Evolutionary conservation across 1,140 invertebrate species (phyloP).

Genomic region (Drosophila kurseongensis): DNA sequence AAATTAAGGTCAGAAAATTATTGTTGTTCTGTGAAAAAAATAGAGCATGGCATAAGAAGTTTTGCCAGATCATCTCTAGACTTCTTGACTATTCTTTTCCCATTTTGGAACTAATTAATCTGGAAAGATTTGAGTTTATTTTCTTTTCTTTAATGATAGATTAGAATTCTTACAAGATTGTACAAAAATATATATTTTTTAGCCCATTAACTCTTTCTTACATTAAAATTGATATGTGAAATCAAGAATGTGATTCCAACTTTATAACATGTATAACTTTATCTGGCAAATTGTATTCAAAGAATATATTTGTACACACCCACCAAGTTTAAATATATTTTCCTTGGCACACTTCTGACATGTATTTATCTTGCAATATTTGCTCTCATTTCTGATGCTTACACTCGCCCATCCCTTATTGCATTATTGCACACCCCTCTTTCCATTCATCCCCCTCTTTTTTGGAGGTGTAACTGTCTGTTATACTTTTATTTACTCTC

Average conservation of each 20-base stretch:
- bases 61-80: constrained; percentile 18
- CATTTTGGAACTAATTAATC: constrained; percentile 20
- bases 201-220: too few species aligned
- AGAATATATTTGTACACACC: background rate
- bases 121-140: constrained; percentile 3
- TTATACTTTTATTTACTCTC: background rate
- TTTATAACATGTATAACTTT: too few species aligned
- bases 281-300: too few species aligned
- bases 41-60: background rate
- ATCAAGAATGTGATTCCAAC: too few species aligned
- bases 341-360: background rate
- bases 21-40: constrained; percentile 4
- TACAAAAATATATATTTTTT: too few species aligned
- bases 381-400: background rate
- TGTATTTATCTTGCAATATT: background rate
- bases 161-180: too few species aligned
- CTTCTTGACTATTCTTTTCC: constrained; percentile 5
- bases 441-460: background rate
- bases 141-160: background rate
- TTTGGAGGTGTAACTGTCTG: background rate
- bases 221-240: too few species aligned
- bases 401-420: background rate
- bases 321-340: background rate
- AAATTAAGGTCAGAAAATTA: constrained; percentile 29
- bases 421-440: background rate